These are phyloP conservation scores for Lepilemur ruficaudatus DNA, from an alignment of 2,797 vertebrate species.

Conservation along the genomic window DNA sequence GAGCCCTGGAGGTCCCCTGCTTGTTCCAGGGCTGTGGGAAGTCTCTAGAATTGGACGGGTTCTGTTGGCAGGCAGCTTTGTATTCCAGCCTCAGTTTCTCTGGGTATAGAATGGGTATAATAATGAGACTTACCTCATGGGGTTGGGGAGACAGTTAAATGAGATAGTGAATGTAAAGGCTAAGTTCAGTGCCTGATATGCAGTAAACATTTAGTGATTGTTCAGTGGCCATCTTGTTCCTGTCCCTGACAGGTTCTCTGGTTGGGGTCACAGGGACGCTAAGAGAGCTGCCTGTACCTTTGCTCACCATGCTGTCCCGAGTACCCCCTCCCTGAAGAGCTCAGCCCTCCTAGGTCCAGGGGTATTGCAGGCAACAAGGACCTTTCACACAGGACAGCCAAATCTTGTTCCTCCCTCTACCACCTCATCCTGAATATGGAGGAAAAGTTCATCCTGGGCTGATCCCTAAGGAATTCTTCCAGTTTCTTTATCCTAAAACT, in stretches of 20 bases:
- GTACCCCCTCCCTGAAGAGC: conserved; percentile 35
- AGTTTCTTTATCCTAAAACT: conserved; percentile 97
- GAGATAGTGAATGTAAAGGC: neutral
- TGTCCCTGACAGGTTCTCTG: neutral
- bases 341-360: conserved; percentile 29
- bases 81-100: neutral
- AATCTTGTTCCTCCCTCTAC: conserved; percentile 87
- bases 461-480: conserved; percentile 96
- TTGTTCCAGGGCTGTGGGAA: neutral
- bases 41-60: neutral
- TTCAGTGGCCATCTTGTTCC: too few species aligned
- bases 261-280: conserved; percentile 59
- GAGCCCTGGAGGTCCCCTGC: neutral
- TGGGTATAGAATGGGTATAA: neutral
- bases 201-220: neutral
- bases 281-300: neutral
- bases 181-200: neutral
- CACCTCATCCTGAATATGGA: conserved; percentile 93
- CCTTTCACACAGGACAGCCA: conserved; percentile 90
- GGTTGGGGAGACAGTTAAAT: neutral
- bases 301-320: conserved; percentile 67
- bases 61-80: neutral
- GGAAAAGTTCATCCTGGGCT: conserved; percentile 95
- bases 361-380: conserved; percentile 86
- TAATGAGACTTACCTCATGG: neutral